Evolutionary conservation across 2,797 vertebrate genomes (phyloP).

Genomic region (Threskiornis aethiopicus): DNA sequence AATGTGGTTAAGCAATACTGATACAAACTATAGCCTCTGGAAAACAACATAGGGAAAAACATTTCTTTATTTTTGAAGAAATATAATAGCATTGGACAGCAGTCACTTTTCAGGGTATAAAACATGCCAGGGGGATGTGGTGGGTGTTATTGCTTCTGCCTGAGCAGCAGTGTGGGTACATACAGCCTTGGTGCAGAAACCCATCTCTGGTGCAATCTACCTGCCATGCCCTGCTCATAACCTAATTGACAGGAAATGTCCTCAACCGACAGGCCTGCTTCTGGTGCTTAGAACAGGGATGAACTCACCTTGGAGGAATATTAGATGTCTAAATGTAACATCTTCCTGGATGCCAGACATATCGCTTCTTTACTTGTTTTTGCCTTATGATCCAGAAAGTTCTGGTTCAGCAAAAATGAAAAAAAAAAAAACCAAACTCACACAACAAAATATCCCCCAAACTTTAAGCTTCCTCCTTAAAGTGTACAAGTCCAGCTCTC

Average conservation of each 20-base stretch:
- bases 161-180: neutral
- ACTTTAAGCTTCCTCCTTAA: neutral
- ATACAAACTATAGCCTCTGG: neutral
- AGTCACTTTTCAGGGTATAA: neutral
- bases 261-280: neutral
- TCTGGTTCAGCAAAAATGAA: neutral
- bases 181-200: neutral
- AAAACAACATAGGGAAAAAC: neutral
- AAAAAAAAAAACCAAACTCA: too few relatives aligned
- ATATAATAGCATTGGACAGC: neutral
- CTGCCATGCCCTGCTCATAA: neutral
- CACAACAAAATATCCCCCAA: neutral
- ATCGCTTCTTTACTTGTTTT: neutral
- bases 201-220: fast-evolving
- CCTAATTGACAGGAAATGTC: neutral
- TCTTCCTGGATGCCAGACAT: neutral
- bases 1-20: neutral
- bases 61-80: neutral
- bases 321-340: too few relatives aligned
- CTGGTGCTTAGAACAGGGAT: neutral
- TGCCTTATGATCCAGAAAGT: neutral
- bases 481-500: neutral
- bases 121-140: fast-evolving
- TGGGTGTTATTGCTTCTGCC: neutral
- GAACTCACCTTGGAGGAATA: neutral